These are phyloP conservation scores for Drosophila diplacantha DNA, from an alignment of 2,888 invertebrate genomes.

Conservation along the genomic window DNA sequence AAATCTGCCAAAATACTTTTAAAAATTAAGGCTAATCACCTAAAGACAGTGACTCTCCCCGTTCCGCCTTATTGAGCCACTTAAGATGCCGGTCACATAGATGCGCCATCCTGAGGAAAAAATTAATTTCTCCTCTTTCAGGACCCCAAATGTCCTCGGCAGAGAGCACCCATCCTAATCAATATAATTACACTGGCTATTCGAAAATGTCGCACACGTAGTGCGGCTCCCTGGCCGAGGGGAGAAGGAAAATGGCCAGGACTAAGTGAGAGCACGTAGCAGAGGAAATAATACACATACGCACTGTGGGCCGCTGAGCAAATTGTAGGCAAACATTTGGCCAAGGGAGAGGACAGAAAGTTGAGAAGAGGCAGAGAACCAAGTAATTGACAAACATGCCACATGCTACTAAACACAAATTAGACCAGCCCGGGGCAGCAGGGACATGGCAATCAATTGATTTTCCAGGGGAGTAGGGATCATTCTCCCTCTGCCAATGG, in stretches of 20 bases:
- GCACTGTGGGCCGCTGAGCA: slow-evolving; percentile 49
- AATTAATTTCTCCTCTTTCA: slow-evolving; percentile 58
- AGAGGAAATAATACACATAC: slow-evolving; percentile 68
- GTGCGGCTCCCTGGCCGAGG: not conserved
- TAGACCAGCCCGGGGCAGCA: slow-evolving; percentile 42
- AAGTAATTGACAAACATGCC: slow-evolving; percentile 72
- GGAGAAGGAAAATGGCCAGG: slow-evolving; percentile 36
- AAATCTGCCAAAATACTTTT: slow-evolving; percentile 3
- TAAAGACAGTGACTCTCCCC: not conserved
- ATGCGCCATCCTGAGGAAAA: slow-evolving; percentile 17
- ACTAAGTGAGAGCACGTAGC: slow-evolving; percentile 56
- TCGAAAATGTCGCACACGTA: slow-evolving; percentile 70
- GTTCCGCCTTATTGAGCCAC: slow-evolving; percentile 25
- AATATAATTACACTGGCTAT: slow-evolving; percentile 67
- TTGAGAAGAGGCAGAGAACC: slow-evolving; percentile 12
- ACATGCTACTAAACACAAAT: slow-evolving; percentile 71
- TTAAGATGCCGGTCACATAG: slow-evolving; percentile 63
- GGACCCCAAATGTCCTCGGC: not conserved
- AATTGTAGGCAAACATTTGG: slow-evolving; percentile 61
- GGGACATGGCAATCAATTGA: slow-evolving; percentile 60
- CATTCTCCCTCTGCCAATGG: slow-evolving; percentile 27
- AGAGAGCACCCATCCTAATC: slow-evolving; percentile 49
- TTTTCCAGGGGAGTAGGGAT: slow-evolving; percentile 43
- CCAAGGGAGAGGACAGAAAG: slow-evolving; percentile 3
- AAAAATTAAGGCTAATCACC: slow-evolving; percentile 14